Conservation (phyloP, 2,797 vertebrate species). For the Lindbergichthys nudifrons region DNA sequence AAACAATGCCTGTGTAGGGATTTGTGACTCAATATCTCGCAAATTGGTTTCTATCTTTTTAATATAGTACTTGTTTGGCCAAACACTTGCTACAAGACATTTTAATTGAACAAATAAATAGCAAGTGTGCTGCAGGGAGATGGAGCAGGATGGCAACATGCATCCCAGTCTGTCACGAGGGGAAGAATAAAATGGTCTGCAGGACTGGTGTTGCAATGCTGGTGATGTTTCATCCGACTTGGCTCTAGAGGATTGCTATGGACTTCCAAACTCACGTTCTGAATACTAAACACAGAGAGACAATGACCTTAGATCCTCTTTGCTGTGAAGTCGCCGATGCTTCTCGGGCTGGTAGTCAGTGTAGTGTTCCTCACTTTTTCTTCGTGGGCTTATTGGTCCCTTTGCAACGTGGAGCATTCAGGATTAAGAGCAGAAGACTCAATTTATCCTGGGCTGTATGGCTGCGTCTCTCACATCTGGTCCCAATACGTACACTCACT, state of each 20-base stretch:
- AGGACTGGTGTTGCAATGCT: constrained; percentile 71
- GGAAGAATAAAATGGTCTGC: constrained; percentile 65
- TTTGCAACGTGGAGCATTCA: constrained; percentile 34
- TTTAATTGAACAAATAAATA: constrained; percentile 78
- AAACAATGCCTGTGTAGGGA: constrained; percentile 53
- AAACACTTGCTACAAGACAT: constrained; percentile 57
- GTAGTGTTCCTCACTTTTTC: constrained; percentile 41
- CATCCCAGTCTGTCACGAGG: constrained; percentile 61
- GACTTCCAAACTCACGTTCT: constrained; percentile 61
- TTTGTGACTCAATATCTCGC: constrained; percentile 59
- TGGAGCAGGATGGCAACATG: constrained; percentile 56
- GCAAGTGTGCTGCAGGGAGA: constrained; percentile 46
- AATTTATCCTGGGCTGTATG: not conserved
- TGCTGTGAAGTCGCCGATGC: constrained; percentile 45
- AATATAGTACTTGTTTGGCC: constrained; percentile 59
- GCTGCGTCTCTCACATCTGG: not conserved
- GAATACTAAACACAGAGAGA: constrained; percentile 72
- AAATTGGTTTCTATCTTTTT: constrained; percentile 70
- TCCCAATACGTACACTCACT: not conserved
- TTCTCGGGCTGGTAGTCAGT: constrained; percentile 30
- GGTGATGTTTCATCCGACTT: constrained; percentile 66
- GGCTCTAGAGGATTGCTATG: constrained; percentile 69
- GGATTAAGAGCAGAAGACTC: constrained; percentile 31
- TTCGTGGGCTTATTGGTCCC: constrained; percentile 44
- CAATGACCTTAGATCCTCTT: constrained; percentile 61